Conservation (phyloP, 2,888 invertebrate genomes). For the Epinotia ramella region DNA sequence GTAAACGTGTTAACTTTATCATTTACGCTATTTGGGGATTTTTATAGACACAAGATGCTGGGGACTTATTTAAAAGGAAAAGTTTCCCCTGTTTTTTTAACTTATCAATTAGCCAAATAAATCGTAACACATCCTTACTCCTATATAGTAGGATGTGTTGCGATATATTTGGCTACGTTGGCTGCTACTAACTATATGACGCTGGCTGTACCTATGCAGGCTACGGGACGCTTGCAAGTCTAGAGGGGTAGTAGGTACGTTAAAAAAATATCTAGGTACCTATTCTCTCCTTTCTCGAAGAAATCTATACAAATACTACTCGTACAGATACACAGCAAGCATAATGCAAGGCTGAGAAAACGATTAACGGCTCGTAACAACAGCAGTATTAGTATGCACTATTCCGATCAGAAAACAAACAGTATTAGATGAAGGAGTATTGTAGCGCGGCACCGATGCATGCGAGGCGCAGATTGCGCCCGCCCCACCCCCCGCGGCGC, state of each 20-base stretch:
- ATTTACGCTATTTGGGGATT: neutral
- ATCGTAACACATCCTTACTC: no score
- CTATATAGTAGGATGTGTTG: no score
- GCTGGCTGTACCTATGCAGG: no score
- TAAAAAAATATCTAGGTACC: no score
- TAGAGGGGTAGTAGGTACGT: no score
- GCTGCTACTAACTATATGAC: no score
- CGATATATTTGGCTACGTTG: no score
- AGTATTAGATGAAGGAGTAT: constrained; percentile 47
- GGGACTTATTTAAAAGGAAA: neutral
- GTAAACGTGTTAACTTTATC: neutral
- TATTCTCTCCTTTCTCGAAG: neutral
- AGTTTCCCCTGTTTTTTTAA: neutral
- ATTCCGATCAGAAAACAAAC: constrained; percentile 25
- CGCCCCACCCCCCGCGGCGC: constrained; percentile 44
- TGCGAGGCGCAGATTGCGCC: constrained; percentile 64
- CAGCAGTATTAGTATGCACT: neutral
- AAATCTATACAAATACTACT: neutral
- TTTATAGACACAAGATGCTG: neutral
- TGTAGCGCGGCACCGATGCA: constrained; percentile 64
- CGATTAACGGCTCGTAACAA: constrained; percentile 2
- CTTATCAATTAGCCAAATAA: neutral
- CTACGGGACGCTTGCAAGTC: neutral
- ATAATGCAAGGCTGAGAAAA: constrained; percentile 2
- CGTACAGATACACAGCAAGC: neutral